A percentile compares a stretch with the other conserved stretches of the same genome.
phyloP scores from a whole-genome alignment of 2,888 invertebrate genomes.

The Idaea dimidiata region DNA sequence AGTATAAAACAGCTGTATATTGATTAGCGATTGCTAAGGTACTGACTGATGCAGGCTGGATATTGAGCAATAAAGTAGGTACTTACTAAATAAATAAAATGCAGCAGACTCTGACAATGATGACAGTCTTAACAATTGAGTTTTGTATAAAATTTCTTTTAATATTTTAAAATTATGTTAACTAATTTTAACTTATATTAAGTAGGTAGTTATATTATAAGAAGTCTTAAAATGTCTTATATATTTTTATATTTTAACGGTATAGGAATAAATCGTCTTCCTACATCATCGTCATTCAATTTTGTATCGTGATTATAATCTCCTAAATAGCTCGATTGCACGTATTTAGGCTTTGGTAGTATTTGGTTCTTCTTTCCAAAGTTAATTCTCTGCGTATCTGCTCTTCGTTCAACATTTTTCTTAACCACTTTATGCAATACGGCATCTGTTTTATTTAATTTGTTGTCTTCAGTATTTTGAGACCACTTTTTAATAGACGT shows the following conservation, averaged over 20 bases:
- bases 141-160: not conserved
- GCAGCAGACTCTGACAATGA: not conserved
- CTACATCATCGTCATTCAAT: conserved; percentile 29
- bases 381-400: conserved; percentile 12
- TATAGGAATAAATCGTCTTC: conserved; percentile 49
- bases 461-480: conserved; percentile 17
- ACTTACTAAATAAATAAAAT: not conserved
- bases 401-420: conserved; percentile 24
- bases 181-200: not conserved
- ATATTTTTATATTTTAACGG: conserved; percentile 44
- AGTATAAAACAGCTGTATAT: conserved; percentile 15
- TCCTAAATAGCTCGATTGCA: not conserved
- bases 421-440: conserved; percentile 13
- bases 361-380: not conserved
- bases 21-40: not conserved
- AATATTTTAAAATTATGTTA: not conserved
- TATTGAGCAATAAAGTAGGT: not conserved
- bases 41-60: no score
- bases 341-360: not conserved
- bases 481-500: conserved; percentile 30
- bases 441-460: conserved; percentile 13
- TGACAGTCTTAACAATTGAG: not conserved
- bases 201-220: not conserved
- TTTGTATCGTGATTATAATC: not conserved
- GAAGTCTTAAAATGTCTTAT: conserved; percentile 10